Base-by-base conservation (phyloP, 1,140 invertebrate genomes). In the Drosophila littoralis region DNA sequence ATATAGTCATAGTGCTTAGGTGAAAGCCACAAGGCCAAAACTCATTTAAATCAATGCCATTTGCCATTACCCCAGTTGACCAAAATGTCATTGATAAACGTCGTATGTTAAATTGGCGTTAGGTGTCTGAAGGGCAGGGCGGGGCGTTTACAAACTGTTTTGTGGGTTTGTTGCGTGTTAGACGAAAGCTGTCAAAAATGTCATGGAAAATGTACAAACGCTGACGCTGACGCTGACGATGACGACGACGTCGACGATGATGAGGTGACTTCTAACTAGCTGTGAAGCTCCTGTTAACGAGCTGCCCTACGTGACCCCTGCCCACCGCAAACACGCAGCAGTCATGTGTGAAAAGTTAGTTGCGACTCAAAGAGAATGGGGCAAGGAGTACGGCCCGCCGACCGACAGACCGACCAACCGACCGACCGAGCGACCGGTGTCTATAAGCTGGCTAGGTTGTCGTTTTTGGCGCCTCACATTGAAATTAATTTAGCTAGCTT, bases 401-500 rank as follows among this genome's bases (percentile, higher is more conserved):
- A 50, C 70, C 71, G 43, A 46, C 72, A 61, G 61, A 40, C 10
- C 38, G n/a, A n/a, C 38, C 9, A 10, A 12, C 7, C 9, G 38
- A 43, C 2, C 17, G 15, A 22, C 15, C 17, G n/a, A 7, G 28
- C 58, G 67, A 72, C 45, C 32, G 55, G 66, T 51, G 45, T 12
- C 33, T 38, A 36, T 46, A 48, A 32, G 38, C 48, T 35, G 40
- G 35, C 55, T 54, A 63, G 46, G 46, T 57, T 68, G 42, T 35
- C 45, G 73, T 54, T 69, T 66, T 82, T 80, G 84, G 84, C 77
- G 84, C 77, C 80, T 89, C 83, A 68, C 85, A 89, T 89, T 89
- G 80, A 89, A 89, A 89, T 89, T 89, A 89, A 89, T 89, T 89
- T 89, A 78, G 84, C 81, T 89, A 90, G 84, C 84, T 89, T 89